A percentile compares a stretch with the other conserved stretches of the same genome.
These are phyloP conservation scores for Ecliptopera silaceata DNA, from an alignment of 2,888 invertebrate genomes.

Conservation along the genomic window DNA sequence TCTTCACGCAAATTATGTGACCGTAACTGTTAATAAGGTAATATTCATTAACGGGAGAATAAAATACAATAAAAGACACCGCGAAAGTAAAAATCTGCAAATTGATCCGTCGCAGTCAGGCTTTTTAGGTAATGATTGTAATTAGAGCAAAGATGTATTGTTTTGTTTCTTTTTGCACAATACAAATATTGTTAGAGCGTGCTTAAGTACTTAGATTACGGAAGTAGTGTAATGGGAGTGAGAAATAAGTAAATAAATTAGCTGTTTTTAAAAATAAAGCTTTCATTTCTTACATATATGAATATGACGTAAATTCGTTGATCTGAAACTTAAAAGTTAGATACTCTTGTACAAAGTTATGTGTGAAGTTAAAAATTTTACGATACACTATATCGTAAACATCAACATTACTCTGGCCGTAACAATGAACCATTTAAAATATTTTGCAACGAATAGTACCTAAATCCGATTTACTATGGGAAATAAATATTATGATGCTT, in stretches of 20 bases:
- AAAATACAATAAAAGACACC: too few relatives aligned
- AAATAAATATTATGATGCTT: constrained; percentile 23
- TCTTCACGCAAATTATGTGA: constrained; percentile 10
- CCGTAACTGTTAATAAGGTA: not conserved
- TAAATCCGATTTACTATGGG: constrained; percentile 28
- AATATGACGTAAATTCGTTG: too few relatives aligned
- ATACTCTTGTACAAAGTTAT: not conserved
- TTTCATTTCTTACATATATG: too few relatives aligned
- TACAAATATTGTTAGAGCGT: not conserved
- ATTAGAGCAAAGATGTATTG: not conserved
- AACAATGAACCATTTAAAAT: constrained; percentile 25
- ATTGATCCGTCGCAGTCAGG: constrained; percentile 4
- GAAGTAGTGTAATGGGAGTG: too few relatives aligned
- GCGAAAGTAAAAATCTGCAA: not conserved
- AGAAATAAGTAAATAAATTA: too few relatives aligned
- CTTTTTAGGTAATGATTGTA: not conserved
- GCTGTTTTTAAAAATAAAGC: too few relatives aligned
- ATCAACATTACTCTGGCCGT: constrained; percentile 18
- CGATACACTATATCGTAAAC: constrained; percentile 19
- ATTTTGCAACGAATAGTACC: constrained; percentile 29
- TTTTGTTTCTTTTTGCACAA: not conserved
- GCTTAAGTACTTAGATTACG: too few relatives aligned
- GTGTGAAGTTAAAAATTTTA: constrained; percentile 10
- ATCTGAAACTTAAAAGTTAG: not conserved
- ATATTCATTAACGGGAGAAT: constrained; percentile 4